Conservation (phyloP, 2,797 vertebrate genomes). For the Natrix natrix region DNA sequence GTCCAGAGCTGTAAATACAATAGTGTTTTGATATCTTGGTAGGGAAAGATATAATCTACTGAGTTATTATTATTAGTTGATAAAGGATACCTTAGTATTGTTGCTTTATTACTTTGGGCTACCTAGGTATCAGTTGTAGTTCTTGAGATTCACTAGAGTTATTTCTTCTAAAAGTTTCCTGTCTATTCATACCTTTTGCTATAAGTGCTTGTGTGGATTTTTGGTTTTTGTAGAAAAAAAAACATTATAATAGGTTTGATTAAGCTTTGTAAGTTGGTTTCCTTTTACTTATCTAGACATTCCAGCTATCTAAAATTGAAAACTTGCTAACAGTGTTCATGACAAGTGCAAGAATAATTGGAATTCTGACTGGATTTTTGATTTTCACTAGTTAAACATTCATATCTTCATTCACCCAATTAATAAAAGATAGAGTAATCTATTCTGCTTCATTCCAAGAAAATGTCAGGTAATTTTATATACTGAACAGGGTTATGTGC, state of each 20-base stretch:
- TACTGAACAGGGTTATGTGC: slow-evolving; percentile 49
- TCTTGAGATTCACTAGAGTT: background rate
- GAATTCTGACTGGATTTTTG: slow-evolving; percentile 19
- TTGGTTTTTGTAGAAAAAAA: background rate
- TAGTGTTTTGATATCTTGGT: background rate
- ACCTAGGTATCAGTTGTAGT: background rate
- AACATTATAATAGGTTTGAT: background rate
- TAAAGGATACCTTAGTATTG: background rate
- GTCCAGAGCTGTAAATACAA: background rate
- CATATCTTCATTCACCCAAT: slow-evolving; percentile 48
- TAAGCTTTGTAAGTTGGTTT: slow-evolving; percentile 22
- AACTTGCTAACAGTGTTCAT: slow-evolving; percentile 2
- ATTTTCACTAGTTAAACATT: slow-evolving; percentile 25
- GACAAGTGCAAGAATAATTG: slow-evolving; percentile 22
- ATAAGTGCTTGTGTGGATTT: background rate
- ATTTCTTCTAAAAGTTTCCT: background rate
- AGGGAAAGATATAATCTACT: background rate
- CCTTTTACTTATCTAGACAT: slow-evolving; percentile 23
- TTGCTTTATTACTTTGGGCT: background rate
- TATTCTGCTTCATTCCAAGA: slow-evolving; percentile 64
- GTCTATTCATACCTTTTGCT: background rate
- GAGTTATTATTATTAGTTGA: background rate
- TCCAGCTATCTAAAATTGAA: background rate
- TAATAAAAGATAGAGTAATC: slow-evolving; percentile 49
- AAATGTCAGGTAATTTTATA: slow-evolving; percentile 57